Evolutionary conservation across 2,797 vertebrate species (phyloP), one percentile per base, ranked within the genome.

Genomic region (Aratinga solstitialis): DNA sequence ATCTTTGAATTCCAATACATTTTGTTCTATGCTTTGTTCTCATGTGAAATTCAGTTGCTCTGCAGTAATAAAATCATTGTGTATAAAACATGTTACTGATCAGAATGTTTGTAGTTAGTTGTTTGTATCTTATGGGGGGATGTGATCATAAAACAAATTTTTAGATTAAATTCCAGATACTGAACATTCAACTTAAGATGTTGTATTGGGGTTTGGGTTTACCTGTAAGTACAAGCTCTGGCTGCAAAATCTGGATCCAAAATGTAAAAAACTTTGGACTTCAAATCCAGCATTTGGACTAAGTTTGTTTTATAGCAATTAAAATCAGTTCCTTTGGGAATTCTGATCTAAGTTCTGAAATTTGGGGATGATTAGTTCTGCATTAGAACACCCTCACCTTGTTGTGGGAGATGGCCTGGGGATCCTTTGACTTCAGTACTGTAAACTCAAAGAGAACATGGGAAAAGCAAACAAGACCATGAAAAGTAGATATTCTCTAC

Each of bases 351-450:
- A 38, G 1, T 43, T 67, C 17, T 76, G 20, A 67, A 32, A 43
- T n/a, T 43, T 43, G 5, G 7, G 8, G 19, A 42, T 69, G 8
- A 76, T 59, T 20, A 13, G 0, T 22, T 82, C 8, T 83, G 7
- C 11, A 62, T 43, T 53, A 62, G 11, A 87, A 24, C 7, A 62
- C 8, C 26, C n/a, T 61, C 15, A 53, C 3, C 4, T 50, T 69
- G 16, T 13, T 74, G 3, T 24, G 9, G 7, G 7, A 51, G 30
- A 6, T 4, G 2, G 1, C 8, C 26, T 45, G 21, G 5, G 4
- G 5, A 26, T 36, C 22, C 29, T 36, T 21, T 63, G 6, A 42
- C 30, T 51, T 87, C 10, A 32, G 2, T 45, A 34, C 9, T 23
- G 7, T n/a, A 53, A 83, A 71, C 13, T 40, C 34, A 62, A 74